A percentile compares a stretch with the other conserved stretches of the same genome.
These are phyloP conservation scores for Papilio polyxenes DNA, from an alignment of 1,140 invertebrate species.

Conservation along the genomic window DNA sequence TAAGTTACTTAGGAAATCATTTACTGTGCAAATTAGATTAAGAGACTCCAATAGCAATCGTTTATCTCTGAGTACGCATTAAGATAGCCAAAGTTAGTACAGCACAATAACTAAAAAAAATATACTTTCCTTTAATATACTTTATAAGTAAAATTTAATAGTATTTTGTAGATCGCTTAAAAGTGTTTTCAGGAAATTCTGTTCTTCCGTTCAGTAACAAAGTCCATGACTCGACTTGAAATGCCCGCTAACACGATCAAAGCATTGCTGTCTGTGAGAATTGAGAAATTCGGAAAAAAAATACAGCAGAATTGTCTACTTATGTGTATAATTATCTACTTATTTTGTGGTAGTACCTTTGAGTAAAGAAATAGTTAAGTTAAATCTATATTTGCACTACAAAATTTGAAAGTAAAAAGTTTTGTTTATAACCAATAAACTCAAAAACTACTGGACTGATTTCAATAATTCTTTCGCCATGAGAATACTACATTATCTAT, in stretches of 20 bases:
- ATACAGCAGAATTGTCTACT: too few species aligned
- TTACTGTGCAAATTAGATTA: too few species aligned
- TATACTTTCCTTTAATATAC: neutral
- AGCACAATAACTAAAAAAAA: neutral
- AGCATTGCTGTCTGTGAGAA: neutral
- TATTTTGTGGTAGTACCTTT: neutral
- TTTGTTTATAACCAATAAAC: neutral
- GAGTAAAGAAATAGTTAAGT: too few species aligned
- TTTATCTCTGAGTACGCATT: too few species aligned
- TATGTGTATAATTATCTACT: neutral
- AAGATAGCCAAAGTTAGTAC: neutral
- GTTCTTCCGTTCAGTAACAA: slow-evolving; percentile 5
- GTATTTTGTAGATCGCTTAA: neutral
- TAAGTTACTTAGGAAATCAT: too few species aligned
- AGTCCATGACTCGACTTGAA: slow-evolving; percentile 7
- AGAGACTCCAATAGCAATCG: too few species aligned
- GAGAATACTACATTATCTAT: neutral
- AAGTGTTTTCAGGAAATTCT: slow-evolving; percentile 3
- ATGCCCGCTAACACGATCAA: neutral
- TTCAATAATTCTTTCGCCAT: neutral
- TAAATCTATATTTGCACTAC: too few species aligned
- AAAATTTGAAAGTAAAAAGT: neutral
- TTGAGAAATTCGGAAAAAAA: neutral
- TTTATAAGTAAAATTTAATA: neutral
- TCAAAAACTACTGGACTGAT: neutral